Percentiles rank a stretch among this genome's conserved stretches.
Evolutionary conservation across 2,113 vertebrate genomes (phyloP).

Genomic region (Colaptes auratus): DNA sequence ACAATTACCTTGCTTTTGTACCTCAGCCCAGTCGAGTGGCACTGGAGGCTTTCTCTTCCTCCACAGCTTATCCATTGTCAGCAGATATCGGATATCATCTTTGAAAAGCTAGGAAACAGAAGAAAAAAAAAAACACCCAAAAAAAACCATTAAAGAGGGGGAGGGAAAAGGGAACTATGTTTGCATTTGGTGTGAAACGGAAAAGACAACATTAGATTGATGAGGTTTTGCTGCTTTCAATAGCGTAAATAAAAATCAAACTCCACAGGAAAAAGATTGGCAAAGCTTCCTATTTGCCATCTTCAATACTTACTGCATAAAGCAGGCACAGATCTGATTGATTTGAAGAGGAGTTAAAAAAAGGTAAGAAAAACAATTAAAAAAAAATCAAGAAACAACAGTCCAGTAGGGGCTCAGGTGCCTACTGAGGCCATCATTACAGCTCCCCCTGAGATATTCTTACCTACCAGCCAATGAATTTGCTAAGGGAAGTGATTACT

Average conservation of each 20-base stretch:
- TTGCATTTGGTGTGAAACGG: neutral
- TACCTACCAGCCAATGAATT: neutral
- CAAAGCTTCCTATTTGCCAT: neutral
- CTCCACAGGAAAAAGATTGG: neutral
- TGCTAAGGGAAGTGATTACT: neutral
- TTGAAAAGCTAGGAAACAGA: constrained; percentile 88
- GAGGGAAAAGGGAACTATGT: neutral
- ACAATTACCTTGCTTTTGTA: constrained; percentile 84
- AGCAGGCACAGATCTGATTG: neutral
- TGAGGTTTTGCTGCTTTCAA: neutral
- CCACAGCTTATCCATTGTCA: constrained; percentile 99
- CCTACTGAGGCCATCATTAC: neutral
- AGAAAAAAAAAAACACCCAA: neutral
- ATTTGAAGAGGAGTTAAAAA: neutral
- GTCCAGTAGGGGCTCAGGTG: neutral
- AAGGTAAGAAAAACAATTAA: too few relatives aligned
- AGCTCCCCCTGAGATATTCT: neutral
- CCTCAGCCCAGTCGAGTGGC: constrained; percentile 91
- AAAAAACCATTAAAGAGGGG: neutral
- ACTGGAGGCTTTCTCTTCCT: constrained; percentile 95
- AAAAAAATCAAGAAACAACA: neutral
- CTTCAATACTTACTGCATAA: neutral
- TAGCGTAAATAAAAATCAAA: neutral
- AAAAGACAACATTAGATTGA: neutral
- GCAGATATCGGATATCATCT: constrained; percentile 95